Evolutionary conservation across 2,797 vertebrate genomes (phyloP).

Genomic region (Setipinna tenuifilis): DNA sequence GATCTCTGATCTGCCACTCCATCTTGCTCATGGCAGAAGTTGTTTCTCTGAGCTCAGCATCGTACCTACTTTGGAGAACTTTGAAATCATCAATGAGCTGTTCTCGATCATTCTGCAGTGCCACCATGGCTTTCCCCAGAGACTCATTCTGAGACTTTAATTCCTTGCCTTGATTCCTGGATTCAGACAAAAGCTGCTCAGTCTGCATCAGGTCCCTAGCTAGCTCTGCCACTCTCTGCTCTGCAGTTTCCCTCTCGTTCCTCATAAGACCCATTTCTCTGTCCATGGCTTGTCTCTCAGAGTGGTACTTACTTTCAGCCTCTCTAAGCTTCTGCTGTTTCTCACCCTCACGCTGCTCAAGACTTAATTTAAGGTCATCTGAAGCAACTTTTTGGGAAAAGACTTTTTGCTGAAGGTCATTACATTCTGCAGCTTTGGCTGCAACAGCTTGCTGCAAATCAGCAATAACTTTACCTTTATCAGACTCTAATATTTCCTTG

Average conservation of each 20-base stretch:
- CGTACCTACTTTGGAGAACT: constrained; percentile 74
- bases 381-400: constrained; percentile 49
- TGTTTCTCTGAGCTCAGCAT: constrained; percentile 73
- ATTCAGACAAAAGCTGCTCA: constrained; percentile 67
- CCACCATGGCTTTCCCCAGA: constrained; percentile 83
- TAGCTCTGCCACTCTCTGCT: constrained; percentile 67
- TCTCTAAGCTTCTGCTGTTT: constrained; percentile 61
- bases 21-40: constrained; percentile 67
- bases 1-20: constrained; percentile 67
- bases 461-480: constrained; percentile 67
- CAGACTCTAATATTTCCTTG: constrained; percentile 50
- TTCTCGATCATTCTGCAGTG: constrained; percentile 84
- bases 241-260: constrained; percentile 64
- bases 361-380: constrained; percentile 62
- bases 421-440: constrained; percentile 72
- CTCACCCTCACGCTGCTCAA: constrained; percentile 63
- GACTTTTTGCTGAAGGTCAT: constrained; percentile 72
- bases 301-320: constrained; percentile 65
- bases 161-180: constrained; percentile 68
- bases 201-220: constrained; percentile 60
- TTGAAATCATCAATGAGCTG: constrained; percentile 83
- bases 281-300: constrained; percentile 56
- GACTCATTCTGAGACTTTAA: constrained; percentile 78
- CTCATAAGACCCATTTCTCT: constrained; percentile 64
- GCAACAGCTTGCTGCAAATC: constrained; percentile 70